Conservation (phyloP, 2,797 vertebrate species). For the Arvicola amphibius region DNA sequence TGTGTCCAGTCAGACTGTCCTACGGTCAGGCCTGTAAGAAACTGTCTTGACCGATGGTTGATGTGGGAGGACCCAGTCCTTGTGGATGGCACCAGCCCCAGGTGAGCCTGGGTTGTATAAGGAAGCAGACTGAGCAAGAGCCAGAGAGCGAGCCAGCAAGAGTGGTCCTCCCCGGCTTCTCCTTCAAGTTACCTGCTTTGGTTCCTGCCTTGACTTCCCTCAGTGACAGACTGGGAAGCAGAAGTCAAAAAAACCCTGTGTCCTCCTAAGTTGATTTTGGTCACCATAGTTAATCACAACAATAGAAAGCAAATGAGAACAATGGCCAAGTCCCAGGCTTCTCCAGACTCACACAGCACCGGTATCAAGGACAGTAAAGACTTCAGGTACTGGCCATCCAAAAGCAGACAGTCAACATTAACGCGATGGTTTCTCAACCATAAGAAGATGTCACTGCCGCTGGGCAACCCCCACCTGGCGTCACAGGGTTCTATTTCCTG, state of each 20-base stretch:
- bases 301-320: neutral
- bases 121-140: neutral
- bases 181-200: neutral
- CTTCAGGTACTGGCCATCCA: neutral
- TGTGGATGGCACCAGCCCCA: neutral
- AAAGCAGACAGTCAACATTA: neutral
- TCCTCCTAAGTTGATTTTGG: too few species aligned
- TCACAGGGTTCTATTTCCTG: neutral
- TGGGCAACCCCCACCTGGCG: neutral
- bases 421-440: accelerated
- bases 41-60: neutral
- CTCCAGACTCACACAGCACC: neutral
- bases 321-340: neutral
- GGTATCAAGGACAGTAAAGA: neutral
- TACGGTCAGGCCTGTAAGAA: neutral
- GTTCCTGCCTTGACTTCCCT: neutral
- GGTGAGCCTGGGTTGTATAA: neutral
- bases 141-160: neutral
- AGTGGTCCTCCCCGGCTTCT: neutral
- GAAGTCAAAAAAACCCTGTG: neutral
- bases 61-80: neutral
- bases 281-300: neutral
- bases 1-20: neutral
- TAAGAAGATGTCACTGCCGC: neutral
- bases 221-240: neutral